A percentile compares a stretch with the other conserved stretches of the same genome.
These are phyloP conservation scores for Daktulosphaira vitifoliae DNA, from an alignment of 1,140 invertebrate species.

Conservation along the genomic window DNA sequence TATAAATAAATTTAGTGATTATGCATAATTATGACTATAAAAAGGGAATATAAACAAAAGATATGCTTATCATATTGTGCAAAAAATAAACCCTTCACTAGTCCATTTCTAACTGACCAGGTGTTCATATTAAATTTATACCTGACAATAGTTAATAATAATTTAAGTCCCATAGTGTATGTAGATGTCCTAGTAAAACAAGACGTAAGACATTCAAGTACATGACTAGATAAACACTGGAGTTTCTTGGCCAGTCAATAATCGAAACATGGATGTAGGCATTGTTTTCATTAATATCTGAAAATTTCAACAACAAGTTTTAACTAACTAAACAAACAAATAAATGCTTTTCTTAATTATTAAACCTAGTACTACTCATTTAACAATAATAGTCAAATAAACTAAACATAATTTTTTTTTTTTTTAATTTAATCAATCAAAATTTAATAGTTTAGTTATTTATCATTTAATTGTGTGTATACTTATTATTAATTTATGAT, in stretches of 20 bases:
- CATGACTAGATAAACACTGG: slow-evolving; percentile 87
- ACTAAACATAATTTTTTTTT: too few species aligned
- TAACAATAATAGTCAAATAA: not conserved
- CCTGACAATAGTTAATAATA: too few species aligned
- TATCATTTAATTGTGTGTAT: too few species aligned
- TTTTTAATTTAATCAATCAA: too few species aligned
- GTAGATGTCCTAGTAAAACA: not conserved
- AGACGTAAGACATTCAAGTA: not conserved
- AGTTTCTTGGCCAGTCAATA: slow-evolving; percentile 97
- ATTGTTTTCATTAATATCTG: slow-evolving; percentile 99
- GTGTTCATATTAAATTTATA: too few species aligned
- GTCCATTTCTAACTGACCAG: not conserved
- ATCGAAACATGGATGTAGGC: slow-evolving; percentile 98
- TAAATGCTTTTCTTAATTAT: not conserved
- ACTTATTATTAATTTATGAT: too few species aligned
- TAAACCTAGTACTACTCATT: not conserved
- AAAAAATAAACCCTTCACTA: not conserved
- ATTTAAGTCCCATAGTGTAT: too few species aligned
- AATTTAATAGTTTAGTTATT: too few species aligned
- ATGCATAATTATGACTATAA: not conserved
- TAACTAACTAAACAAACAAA: not conserved
- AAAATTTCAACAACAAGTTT: slow-evolving; percentile 41
- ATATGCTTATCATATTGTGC: slow-evolving; percentile 1
- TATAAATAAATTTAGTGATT: too few species aligned
- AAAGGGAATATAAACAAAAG: not conserved